Evolutionary conservation across 2,888 invertebrate genomes (phyloP).

Genomic region (Netelia fuscicornis): DNA sequence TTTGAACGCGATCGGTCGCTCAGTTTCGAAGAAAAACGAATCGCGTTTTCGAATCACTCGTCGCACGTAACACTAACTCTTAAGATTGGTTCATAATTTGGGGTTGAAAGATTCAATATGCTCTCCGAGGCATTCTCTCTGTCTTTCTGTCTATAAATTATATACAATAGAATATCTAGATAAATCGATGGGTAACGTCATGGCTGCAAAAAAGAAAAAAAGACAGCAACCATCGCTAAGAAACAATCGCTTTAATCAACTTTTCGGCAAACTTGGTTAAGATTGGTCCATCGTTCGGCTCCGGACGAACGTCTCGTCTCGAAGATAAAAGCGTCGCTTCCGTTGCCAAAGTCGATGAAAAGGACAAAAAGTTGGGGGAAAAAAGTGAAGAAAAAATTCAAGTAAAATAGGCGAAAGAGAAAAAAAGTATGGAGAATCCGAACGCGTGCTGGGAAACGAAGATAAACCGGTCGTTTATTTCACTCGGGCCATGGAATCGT

Average conservation of each 20-base stretch:
- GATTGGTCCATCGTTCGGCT: not conserved
- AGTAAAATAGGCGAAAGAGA: slow-evolving; percentile 3
- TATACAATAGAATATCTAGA: not conserved
- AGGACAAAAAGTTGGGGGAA: not conserved
- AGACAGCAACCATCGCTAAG: not conserved
- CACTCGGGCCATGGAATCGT: slow-evolving; percentile 59
- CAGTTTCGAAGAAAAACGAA: no score
- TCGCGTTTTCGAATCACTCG: no score
- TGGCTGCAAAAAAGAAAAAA: slow-evolving; percentile 3
- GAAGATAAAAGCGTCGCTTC: slow-evolving; percentile 27
- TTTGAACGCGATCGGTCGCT: no score
- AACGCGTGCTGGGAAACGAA: slow-evolving; percentile 49
- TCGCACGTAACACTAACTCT: no score
- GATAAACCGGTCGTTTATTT: slow-evolving; percentile 63
- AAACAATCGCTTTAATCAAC: not conserved
- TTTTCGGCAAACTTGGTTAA: not conserved
- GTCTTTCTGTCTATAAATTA: slow-evolving; percentile 12
- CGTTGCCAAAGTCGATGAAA: slow-evolving; percentile 15
- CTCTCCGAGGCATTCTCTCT: slow-evolving; percentile 68
- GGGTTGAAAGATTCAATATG: slow-evolving; percentile 80
- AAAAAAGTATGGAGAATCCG: slow-evolving; percentile 25
- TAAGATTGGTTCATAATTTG: no score
- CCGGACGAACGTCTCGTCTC: slow-evolving; percentile 6
- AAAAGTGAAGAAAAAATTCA: not conserved
- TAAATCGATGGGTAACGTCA: not conserved